phyloP scores from a whole-genome alignment of 92 coral and sea anemone genomes.

The Porites cylindrica region DNA sequence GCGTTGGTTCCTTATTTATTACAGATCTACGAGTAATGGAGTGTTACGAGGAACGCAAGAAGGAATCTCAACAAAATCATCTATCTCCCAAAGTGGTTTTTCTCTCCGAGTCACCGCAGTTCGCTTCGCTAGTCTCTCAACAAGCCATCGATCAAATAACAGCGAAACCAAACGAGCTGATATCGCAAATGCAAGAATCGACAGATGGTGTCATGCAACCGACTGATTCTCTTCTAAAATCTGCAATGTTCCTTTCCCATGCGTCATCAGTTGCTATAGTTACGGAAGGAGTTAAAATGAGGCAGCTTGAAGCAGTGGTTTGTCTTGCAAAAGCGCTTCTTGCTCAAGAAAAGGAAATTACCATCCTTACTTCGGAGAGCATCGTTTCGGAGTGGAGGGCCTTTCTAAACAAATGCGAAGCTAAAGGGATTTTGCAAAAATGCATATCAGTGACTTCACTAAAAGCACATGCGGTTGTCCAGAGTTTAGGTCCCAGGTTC shows the following conservation, averaged over 20 bases:
- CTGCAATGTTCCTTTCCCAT: constrained; percentile 31
- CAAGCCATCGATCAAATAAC: constrained; percentile 24
- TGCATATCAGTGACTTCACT: background rate
- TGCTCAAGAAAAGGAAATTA: constrained; percentile 23
- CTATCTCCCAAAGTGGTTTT: constrained; percentile 31
- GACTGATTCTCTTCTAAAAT: background rate
- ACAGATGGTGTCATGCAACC: background rate
- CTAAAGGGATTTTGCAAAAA: background rate
- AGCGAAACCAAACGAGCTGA: background rate
- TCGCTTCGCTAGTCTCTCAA: constrained; percentile 37
- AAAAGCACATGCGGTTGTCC: background rate
- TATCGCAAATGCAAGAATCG: background rate
- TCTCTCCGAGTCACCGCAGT: constrained; percentile 31
- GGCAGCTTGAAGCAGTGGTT: constrained; percentile 4
- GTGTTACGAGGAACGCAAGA: constrained; percentile 7
- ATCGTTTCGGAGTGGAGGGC: background rate
- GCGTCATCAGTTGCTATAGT: constrained; percentile 37
- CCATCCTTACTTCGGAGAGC: background rate
- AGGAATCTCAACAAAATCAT: background rate
- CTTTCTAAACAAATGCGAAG: constrained; percentile 16
- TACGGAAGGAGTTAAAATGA: background rate
- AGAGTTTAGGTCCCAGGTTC: constrained; percentile 14
- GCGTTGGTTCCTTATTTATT: constrained; percentile 22
- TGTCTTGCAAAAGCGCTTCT: constrained; percentile 22
- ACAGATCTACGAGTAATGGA: constrained; percentile 5